Evolutionary conservation across 2,797 vertebrate species (phyloP).

Genomic region (Protosalanx chinensis): DNA sequence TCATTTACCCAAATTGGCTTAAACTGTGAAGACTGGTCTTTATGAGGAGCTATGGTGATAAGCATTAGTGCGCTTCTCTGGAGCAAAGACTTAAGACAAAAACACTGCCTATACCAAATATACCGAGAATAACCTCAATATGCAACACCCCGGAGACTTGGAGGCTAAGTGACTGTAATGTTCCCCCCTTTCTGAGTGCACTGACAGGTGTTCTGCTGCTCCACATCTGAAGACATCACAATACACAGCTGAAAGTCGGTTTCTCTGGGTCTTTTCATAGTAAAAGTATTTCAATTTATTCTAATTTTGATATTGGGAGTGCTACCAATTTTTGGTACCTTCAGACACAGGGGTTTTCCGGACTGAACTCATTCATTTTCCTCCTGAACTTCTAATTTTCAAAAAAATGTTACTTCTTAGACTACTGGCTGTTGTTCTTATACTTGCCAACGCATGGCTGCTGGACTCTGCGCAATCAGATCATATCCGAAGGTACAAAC

Average conservation of each 20-base stretch:
- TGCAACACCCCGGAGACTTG: slow-evolving; percentile 26
- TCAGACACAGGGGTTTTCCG: not conserved
- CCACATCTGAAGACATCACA: not conserved
- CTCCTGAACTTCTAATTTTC: slow-evolving; percentile 24
- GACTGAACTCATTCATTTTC: slow-evolving; percentile 15
- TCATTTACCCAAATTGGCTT: slow-evolving; percentile 7
- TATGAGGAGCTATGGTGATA: slow-evolving; percentile 17
- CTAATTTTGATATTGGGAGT: not conserved
- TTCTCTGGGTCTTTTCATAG: not conserved
- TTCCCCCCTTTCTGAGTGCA: slow-evolving; percentile 5
- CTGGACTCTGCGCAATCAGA: slow-evolving; percentile 64
- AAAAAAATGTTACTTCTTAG: slow-evolving; percentile 62
- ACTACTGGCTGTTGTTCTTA: slow-evolving; percentile 70
- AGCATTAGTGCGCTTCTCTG: not conserved
- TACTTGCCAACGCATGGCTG: slow-evolving; percentile 72
- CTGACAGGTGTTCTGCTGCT: slow-evolving; percentile 36
- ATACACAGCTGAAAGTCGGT: too few relatives aligned
- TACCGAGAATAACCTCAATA: slow-evolving; percentile 25
- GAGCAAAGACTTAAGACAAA: not conserved
- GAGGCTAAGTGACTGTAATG: slow-evolving; percentile 8
- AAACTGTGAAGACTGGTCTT: slow-evolving; percentile 16
- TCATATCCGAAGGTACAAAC: slow-evolving; percentile 59
- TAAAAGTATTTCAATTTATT: not conserved
- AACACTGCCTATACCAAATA: slow-evolving; percentile 11
- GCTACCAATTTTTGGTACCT: slow-evolving; percentile 1